Evolutionary conservation across 2,888 invertebrate genomes (phyloP), one percentile per base, ranked within the genome.

Genomic region (Zhuqinia jingwanae): DNA sequence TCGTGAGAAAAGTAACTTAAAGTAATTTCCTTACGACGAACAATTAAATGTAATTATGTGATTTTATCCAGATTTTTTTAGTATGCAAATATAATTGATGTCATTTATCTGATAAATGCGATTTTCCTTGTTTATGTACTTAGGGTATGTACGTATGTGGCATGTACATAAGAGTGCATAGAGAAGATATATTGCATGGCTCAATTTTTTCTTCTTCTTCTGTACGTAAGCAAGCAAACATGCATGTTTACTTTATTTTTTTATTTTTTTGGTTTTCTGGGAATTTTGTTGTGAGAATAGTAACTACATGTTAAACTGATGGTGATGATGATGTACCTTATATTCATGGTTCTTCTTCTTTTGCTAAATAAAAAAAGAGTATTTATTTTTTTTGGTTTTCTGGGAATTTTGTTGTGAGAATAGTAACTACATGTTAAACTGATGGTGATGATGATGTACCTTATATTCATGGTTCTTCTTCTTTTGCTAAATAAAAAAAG

Each of bases 11-110:
- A 77, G 42, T 56, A 58, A 42, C 56, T 73, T 82, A 42, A 42
- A 76, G 76, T 68, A 83, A 77, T 83, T 82, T 83, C 50, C 58
- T 83, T 17, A 65, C 22, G 42, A 65, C 22, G 42, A 65, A 56
- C 53, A 83, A 83, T 83, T 83, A 83, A 76, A 65, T 68, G 83
- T 63, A 83, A 83, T 83, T 83, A 83, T 50, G 60, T 42, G 83
- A 83, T 83, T 83, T 83, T 83, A 83, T 83, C 83, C 83, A 83
- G 76, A 76, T 75, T 76, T 82, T n/a, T 82, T 75, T 83, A 76
- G 45, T 76, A 76, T 76, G 83, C 83, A 76, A 76, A 68, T 83
- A 56, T 83, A 77, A 83, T 77, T 77, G 83, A 56, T 65, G 76
- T 76, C 76, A 83, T 82, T 75, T 82, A 75, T 73, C 75, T 30